Evolutionary conservation across 2,888 invertebrate genomes (phyloP).

Genomic region (Cantharis nigra): DNA sequence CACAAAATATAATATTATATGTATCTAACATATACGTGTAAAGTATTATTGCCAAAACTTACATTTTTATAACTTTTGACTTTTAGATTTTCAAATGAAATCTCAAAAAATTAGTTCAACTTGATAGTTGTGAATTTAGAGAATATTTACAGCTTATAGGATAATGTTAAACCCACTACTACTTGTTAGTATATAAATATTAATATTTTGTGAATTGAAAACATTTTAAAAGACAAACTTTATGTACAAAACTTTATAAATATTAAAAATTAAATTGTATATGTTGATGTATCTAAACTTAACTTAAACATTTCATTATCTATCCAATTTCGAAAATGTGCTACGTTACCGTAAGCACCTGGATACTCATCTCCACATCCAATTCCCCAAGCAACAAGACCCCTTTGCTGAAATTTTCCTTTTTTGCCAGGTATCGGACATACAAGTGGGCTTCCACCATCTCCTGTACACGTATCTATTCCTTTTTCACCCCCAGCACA

Average conservation of each 20-base stretch:
- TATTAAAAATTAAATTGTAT: background rate
- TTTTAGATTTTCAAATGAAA: too few relatives aligned
- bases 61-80: too few relatives aligned
- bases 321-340: background rate
- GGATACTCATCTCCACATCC: conserved; percentile 57
- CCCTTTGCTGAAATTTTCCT: conserved; percentile 59
- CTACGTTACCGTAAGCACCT: conserved; percentile 59
- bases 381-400: conserved; percentile 61
- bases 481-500: conserved; percentile 78
- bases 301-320: background rate
- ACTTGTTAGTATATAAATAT: too few relatives aligned
- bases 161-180: too few relatives aligned
- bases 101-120: too few relatives aligned
- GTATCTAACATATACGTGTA: too few relatives aligned
- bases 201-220: too few relatives aligned
- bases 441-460: conserved; percentile 80
- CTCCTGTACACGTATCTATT: conserved; percentile 74
- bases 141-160: too few relatives aligned
- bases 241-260: background rate
- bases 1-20: too few relatives aligned
- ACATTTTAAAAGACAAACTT: background rate
- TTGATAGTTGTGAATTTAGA: too few relatives aligned
- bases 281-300: background rate
- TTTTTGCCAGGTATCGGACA: conserved; percentile 64
- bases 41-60: too few relatives aligned